Conservation (phyloP, 2,113 vertebrate species). For the Podocnemis expansa region DNA sequence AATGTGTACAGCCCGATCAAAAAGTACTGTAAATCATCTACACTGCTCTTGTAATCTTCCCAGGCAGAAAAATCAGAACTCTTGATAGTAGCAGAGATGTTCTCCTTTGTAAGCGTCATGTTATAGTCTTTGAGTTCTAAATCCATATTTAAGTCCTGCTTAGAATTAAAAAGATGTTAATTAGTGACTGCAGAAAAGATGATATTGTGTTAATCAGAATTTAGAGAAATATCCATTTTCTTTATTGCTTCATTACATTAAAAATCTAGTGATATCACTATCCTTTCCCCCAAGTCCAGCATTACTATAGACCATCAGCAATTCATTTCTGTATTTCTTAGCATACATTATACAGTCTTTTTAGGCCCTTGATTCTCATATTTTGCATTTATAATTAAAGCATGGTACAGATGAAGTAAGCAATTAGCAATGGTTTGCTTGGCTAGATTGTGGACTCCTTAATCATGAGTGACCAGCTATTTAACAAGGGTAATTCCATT, state of each 20-base stretch:
- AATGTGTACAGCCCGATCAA: constrained; percentile 85
- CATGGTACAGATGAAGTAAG: neutral
- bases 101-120: constrained; percentile 68
- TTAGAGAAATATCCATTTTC: neutral
- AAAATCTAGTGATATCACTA: neutral
- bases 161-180: constrained; percentile 55
- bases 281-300: neutral
- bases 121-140: constrained; percentile 72
- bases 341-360: neutral
- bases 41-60: constrained; percentile 83
- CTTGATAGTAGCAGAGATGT: constrained; percentile 64
- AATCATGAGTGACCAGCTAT: constrained; percentile 8
- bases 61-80: constrained; percentile 78
- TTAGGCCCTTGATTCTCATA: neutral
- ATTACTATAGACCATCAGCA: neutral
- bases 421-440: constrained; percentile 13
- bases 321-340: neutral
- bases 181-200: constrained; percentile 45
- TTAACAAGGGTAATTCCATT: constrained; percentile 19
- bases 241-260: neutral
- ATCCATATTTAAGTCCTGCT: constrained; percentile 81
- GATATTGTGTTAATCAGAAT: neutral
- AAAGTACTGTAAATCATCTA: constrained; percentile 85
- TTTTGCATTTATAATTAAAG: neutral
- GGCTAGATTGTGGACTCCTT: neutral